A percentile compares a stretch with the other conserved stretches of the same genome.
Evolutionary conservation across 2,888 invertebrate species (phyloP).

Genomic region (Aphodius sticticus): DNA sequence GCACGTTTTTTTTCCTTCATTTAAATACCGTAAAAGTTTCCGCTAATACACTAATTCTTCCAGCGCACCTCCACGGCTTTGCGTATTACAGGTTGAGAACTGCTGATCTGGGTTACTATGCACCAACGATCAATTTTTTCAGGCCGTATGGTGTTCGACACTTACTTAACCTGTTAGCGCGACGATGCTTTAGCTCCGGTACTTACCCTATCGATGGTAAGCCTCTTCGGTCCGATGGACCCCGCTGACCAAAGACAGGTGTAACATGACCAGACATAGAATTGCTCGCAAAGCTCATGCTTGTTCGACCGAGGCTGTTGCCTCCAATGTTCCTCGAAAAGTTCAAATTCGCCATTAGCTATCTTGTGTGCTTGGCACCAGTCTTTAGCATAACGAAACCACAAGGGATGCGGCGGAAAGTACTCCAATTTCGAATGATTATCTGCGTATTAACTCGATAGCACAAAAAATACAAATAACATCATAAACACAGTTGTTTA

Average conservation of each 20-base stretch:
- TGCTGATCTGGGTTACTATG: too few species aligned
- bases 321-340: slow-evolving; percentile 90
- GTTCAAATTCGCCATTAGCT: slow-evolving; percentile 93
- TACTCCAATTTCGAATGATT: slow-evolving; percentile 29
- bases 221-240: slow-evolving; percentile 79
- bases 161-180: background rate
- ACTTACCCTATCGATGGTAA: slow-evolving; percentile 62
- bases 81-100: too few species aligned
- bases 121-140: too few species aligned
- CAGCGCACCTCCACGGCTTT: too few species aligned
- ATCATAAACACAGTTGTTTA: slow-evolving; percentile 50
- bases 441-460: slow-evolving; percentile 45
- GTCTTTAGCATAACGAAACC: slow-evolving; percentile 57
- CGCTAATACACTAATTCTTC: too few species aligned
- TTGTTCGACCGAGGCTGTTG: slow-evolving; percentile 72
- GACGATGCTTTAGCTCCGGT: background rate
- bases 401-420: slow-evolving; percentile 16
- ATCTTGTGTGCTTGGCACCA: slow-evolving; percentile 53
- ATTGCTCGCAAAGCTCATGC: slow-evolving; percentile 71
- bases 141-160: background rate
- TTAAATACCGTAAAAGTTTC: too few species aligned
- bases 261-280: slow-evolving; percentile 80
- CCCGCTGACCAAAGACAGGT: slow-evolving; percentile 82
- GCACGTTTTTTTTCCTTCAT: too few species aligned
- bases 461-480: slow-evolving; percentile 53